Evolutionary conservation across 2,888 invertebrate species (phyloP).

Genomic region (Malacosoma neustria): DNA sequence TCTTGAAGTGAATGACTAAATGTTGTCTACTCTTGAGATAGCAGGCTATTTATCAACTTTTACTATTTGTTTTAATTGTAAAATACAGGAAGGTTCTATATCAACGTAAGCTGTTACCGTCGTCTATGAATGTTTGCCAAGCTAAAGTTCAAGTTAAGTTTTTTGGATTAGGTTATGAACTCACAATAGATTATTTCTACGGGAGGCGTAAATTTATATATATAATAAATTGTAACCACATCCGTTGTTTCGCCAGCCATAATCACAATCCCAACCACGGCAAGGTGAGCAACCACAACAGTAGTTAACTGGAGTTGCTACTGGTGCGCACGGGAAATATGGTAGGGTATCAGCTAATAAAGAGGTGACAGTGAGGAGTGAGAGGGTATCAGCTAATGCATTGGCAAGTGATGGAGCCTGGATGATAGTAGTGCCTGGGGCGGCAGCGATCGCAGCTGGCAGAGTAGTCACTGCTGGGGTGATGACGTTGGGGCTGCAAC

Average conservation of each 20-base stretch:
- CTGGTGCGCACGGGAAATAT: slow-evolving; percentile 3
- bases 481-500: background rate
- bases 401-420: slow-evolving; percentile 34
- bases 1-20: no score
- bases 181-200: no score
- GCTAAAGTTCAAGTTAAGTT: no score
- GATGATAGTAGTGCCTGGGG: slow-evolving; percentile 13
- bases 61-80: no score
- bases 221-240: background rate
- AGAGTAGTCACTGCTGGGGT: background rate
- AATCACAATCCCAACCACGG: slow-evolving; percentile 19
- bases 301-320: slow-evolving; percentile 14
- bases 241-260: slow-evolving; percentile 5
- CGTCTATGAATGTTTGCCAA: no score
- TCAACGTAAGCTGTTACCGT: no score
- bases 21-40: no score
- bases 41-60: no score
- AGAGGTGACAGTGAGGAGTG: slow-evolving; percentile 50
- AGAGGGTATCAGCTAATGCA: slow-evolving; percentile 47
- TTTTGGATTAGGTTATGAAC: no score
- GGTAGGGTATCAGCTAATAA: slow-evolving; percentile 45
- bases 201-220: no score
- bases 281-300: slow-evolving; percentile 6
- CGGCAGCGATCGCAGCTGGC: background rate
- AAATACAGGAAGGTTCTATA: no score